Percentiles rank a stretch among this genome's conserved stretches.
These are phyloP conservation scores for Camelus dromedarius DNA, from an alignment of 2,113 vertebrate genomes.

Conservation along the genomic window DNA sequence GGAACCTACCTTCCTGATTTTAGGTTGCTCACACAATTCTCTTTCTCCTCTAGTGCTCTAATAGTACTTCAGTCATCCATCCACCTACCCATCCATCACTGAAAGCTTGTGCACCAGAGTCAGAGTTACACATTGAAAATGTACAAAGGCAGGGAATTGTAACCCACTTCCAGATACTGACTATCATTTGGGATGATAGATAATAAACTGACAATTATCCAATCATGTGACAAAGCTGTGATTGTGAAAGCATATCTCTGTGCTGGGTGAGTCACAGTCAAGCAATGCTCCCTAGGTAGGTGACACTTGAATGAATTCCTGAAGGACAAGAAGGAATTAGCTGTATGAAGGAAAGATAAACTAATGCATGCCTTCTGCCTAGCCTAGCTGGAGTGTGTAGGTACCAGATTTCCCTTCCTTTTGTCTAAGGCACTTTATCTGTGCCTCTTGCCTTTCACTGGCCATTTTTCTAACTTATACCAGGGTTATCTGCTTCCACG, in stretches of 20 bases:
- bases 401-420: background rate
- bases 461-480: background rate
- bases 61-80: too few relatives aligned
- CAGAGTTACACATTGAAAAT: background rate
- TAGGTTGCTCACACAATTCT: background rate
- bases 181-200: background rate
- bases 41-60: background rate
- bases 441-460: background rate
- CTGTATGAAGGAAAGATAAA: background rate
- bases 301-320: background rate
- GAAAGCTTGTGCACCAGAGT: background rate
- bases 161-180: background rate
- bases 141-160: background rate
- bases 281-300: background rate
- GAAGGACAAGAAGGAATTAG: background rate
- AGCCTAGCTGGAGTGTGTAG: background rate
- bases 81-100: background rate
- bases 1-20: background rate
- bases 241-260: background rate
- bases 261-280: background rate
- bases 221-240: background rate
- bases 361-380: background rate
- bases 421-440: background rate
- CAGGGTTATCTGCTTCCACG: background rate
- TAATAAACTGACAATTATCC: background rate